Evolutionary conservation across 2,797 vertebrate genomes (phyloP).

Genomic region (Hirundo rustica): DNA sequence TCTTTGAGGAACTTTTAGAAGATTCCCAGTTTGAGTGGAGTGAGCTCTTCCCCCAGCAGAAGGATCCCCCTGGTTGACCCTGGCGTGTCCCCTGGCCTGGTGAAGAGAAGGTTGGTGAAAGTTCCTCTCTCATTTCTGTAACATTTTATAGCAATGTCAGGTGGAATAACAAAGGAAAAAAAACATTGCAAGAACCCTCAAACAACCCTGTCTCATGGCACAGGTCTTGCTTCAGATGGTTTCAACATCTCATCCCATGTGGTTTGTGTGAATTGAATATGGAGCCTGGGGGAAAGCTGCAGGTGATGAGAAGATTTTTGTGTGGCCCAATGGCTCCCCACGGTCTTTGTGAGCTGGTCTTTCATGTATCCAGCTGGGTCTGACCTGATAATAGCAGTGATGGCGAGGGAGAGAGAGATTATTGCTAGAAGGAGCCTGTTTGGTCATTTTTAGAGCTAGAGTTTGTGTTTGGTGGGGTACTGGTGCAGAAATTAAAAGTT

Average conservation of each 20-base stretch:
- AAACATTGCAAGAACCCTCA: neutral
- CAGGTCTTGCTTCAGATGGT: rapidly evolving
- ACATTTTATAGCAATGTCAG: neutral
- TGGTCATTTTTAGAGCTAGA: neutral
- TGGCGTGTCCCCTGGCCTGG: rapidly evolving
- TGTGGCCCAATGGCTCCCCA: rapidly evolving
- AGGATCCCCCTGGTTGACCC: rapidly evolving
- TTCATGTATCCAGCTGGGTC: neutral
- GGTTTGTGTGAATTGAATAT: neutral
- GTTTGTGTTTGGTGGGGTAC: neutral
- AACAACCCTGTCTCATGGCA: rapidly evolving
- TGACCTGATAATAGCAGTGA: rapidly evolving
- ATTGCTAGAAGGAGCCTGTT: neutral
- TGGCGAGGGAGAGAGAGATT: neutral
- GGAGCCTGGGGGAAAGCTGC: neutral
- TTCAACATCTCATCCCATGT: rapidly evolving
- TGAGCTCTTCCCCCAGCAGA: rapidly evolving
- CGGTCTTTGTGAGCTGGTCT: neutral
- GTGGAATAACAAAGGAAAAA: neutral
- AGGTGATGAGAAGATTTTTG: rapidly evolving
- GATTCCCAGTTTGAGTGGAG: rapidly evolving
- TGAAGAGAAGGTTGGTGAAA: neutral
- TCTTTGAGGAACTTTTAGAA: neutral
- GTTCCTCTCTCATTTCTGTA: rapidly evolving
- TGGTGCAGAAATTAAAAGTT: neutral